Base-by-base conservation (phyloP, 2,888 invertebrate species). In the Limnephilus marmoratus region DNA sequence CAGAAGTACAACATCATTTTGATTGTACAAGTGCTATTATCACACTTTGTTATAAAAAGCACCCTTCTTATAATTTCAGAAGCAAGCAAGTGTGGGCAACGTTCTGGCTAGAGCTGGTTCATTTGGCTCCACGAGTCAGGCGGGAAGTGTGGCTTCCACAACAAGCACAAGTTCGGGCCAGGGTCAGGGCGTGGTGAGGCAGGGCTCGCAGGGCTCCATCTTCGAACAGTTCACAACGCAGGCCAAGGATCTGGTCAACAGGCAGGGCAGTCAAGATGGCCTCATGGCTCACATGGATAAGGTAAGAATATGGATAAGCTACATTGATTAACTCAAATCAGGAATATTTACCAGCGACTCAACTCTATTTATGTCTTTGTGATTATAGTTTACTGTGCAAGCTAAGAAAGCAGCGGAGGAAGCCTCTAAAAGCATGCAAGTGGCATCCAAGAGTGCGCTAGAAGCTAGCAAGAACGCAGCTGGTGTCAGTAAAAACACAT, bases 191-290 rank as follows among this genome's bases (percentile, higher is more conserved):
- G 96, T 96, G 0, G 97, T 97, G 2, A 96, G 98, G 3, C 98
- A 98, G 95, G 97, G 98, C 2, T 98, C 98, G 0, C 98, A 98
- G 94, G 97, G 98, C 0, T 99, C 98, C 0, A 95, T 99, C 2
- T 97, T 99, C 94, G 99, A 99, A 95, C 98, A 98, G 94, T 97
- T 99, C 94, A 98, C 99, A 5, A 97, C 97, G 0, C 98, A 98
- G 94, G 99, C 99, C 18, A 98, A 98, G 95, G 99, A 98, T 94
- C 95, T 99, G 92, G 98, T 99, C 2, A 98, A 98, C 0, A 96
- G 98, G 2, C 98, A 98, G 95, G 98, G 98, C 95, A 98, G 98
- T 94, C 98, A 98, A 95, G 98, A 99, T 95, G 98, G 98, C 45
- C 94, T 98, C 9, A 96, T 98, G 13, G 98, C 98, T 2, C 98